Percentiles rank a stretch among this genome's conserved stretches.
Conservation (phyloP, 2,888 invertebrate genomes). For the Eilema sororculum region DNA sequence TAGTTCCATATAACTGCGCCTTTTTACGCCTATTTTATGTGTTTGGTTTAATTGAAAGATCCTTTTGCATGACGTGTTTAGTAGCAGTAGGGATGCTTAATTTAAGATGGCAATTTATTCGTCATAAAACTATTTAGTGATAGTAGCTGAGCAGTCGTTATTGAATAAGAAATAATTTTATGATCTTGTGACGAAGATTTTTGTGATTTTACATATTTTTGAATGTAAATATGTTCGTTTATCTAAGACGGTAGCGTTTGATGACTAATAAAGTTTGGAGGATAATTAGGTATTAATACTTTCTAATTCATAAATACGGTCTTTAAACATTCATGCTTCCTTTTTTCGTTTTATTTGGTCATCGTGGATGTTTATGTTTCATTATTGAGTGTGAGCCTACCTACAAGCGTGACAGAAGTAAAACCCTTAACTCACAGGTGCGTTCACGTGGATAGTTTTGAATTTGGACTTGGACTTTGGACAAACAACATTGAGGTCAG, state of each 20-base stretch:
- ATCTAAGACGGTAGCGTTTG: slow-evolving; percentile 12
- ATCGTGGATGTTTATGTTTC: not conserved
- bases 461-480: not conserved
- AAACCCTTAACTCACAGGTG: not conserved
- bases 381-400: not conserved
- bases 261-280: slow-evolving; percentile 13
- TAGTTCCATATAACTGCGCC: slow-evolving; percentile 75
- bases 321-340: not conserved
- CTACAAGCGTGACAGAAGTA: not conserved
- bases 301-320: slow-evolving; percentile 20
- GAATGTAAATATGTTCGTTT: slow-evolving; percentile 21
- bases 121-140: slow-evolving; percentile 45
- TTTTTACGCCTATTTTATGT: slow-evolving; percentile 75
- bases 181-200: slow-evolving; percentile 14
- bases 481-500: not conserved
- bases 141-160: slow-evolving; percentile 27
- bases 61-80: slow-evolving; percentile 59
- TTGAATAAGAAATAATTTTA: slow-evolving; percentile 26
- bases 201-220: slow-evolving; percentile 22
- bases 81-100: slow-evolving; percentile 52
- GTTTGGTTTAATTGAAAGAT: slow-evolving; percentile 72
- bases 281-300: slow-evolving; percentile 40
- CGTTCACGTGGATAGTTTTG: not conserved
- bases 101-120: slow-evolving; percentile 48
- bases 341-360: slow-evolving; percentile 2